Conservation (phyloP, 2,888 invertebrate genomes). For the Orchesellides sinensis region DNA sequence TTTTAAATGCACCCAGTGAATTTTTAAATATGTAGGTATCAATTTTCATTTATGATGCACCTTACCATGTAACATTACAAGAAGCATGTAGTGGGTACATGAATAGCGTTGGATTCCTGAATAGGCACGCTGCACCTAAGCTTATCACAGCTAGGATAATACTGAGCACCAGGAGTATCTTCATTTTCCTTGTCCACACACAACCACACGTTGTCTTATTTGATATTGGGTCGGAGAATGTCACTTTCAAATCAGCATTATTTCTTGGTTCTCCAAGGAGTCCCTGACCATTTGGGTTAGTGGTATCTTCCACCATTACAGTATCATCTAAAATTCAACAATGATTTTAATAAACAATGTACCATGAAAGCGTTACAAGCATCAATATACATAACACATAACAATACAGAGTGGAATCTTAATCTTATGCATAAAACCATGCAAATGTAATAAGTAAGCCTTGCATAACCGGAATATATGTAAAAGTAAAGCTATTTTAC, state of each 20-base stretch:
- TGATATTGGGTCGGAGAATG: neutral
- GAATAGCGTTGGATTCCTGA: conserved; percentile 72
- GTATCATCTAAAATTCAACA: neutral
- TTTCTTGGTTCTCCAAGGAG: neutral
- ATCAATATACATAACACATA: neutral
- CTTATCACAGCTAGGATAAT: conserved; percentile 28
- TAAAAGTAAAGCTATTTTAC: too few species aligned
- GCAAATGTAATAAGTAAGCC: too few species aligned
- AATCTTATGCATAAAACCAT: too few species aligned
- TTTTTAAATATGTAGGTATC: neutral
- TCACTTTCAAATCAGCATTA: neutral
- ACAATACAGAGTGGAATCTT: too few species aligned
- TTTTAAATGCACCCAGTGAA: neutral
- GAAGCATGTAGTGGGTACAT: conserved; percentile 74
- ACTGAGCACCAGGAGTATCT: conserved; percentile 24
- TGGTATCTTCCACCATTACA: neutral
- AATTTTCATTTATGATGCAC: neutral
- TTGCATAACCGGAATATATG: too few species aligned
- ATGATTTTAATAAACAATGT: neutral
- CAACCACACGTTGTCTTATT: conserved; percentile 11
- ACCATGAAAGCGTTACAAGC: neutral
- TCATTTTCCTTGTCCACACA: conserved; percentile 48
- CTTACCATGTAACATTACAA: conserved; percentile 74
- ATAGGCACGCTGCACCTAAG: conserved; percentile 67
- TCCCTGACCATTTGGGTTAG: neutral